These are phyloP conservation scores for Geopemphigus sp. DNA, from an alignment of 1,140 invertebrate species.

Conservation along the genomic window DNA sequence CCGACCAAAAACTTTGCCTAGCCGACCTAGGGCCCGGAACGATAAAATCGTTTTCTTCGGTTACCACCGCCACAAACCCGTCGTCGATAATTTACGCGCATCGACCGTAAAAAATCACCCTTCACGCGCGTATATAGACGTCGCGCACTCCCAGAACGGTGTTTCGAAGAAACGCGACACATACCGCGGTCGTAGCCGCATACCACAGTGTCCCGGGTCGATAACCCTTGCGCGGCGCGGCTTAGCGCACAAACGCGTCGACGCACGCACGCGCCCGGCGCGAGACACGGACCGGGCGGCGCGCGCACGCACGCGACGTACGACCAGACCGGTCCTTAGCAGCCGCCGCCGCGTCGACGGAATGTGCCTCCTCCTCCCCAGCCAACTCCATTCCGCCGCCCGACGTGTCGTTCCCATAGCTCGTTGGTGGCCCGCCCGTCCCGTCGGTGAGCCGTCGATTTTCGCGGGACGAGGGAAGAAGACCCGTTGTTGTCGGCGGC, in stretches of 20 bases:
- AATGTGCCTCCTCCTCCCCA: neutral
- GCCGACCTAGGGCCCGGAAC: too few relatives aligned
- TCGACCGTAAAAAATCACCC: neutral
- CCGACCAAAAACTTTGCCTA: too few relatives aligned
- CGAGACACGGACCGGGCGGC: neutral
- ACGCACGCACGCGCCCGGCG: slow-evolving; percentile 38
- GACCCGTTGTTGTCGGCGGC: too few relatives aligned
- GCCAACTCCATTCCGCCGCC: slow-evolving; percentile 4
- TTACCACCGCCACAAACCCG: neutral
- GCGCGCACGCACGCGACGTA: slow-evolving; percentile 18
- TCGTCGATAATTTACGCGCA: neutral
- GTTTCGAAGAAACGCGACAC: slow-evolving; percentile 43
- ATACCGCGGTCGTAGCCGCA: slow-evolving; percentile 42
- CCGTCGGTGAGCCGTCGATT: neutral
- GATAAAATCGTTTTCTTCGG: neutral
- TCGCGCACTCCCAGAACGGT: neutral
- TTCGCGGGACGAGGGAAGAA: too few relatives aligned
- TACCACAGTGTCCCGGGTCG: slow-evolving; percentile 37
- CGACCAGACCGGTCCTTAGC: slow-evolving; percentile 42
- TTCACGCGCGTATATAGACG: neutral
- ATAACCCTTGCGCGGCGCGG: slow-evolving; percentile 47
- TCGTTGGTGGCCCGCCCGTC: slow-evolving; percentile 40
- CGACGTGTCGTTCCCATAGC: slow-evolving; percentile 41
- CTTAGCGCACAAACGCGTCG: slow-evolving; percentile 47
- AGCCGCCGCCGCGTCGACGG: slow-evolving; percentile 35